A percentile compares a stretch with the other conserved stretches of the same genome.
phyloP scores from a whole-genome alignment of 2,797 vertebrate genomes.

The Tapirus indicus region DNA sequence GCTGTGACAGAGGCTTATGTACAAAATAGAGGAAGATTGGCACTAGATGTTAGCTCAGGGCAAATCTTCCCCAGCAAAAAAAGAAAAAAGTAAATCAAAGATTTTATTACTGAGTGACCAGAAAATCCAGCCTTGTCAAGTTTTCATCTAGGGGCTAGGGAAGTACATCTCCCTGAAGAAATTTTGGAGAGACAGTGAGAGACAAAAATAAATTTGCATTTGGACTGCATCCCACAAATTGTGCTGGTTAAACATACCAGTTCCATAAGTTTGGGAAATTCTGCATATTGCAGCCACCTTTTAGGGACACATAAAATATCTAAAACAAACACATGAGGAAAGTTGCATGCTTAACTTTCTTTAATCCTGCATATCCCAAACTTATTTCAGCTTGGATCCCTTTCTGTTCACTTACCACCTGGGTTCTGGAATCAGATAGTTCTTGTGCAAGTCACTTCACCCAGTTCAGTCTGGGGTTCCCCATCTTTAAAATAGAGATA shows the following conservation, averaged over 20 bases:
- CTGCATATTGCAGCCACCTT: not conserved
- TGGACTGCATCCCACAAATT: not conserved
- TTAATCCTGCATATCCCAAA: not conserved
- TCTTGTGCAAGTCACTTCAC: not conserved
- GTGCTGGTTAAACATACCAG: not conserved
- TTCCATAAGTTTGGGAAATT: not conserved
- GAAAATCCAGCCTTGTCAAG: not conserved
- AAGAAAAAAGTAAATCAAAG: not conserved
- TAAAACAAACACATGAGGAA: not conserved
- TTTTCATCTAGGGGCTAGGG: not conserved
- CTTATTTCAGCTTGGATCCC: not conserved
- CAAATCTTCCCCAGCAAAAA: no score
- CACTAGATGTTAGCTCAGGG: no score
- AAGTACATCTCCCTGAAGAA: not conserved
- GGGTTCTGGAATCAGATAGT: not conserved
- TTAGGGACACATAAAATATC: not conserved
- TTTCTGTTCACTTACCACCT: not conserved
- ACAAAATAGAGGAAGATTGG: no score
- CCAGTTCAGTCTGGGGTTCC: not conserved
- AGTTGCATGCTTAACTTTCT: not conserved
- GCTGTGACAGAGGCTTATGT: no score
- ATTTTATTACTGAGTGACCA: not conserved
- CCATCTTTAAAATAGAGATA: not conserved
- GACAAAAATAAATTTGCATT: slow-evolving; percentile 39
- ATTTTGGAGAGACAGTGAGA: not conserved